Base-by-base conservation (phyloP, 1,140 invertebrate species). In the Bombyx mandarina region DNA sequence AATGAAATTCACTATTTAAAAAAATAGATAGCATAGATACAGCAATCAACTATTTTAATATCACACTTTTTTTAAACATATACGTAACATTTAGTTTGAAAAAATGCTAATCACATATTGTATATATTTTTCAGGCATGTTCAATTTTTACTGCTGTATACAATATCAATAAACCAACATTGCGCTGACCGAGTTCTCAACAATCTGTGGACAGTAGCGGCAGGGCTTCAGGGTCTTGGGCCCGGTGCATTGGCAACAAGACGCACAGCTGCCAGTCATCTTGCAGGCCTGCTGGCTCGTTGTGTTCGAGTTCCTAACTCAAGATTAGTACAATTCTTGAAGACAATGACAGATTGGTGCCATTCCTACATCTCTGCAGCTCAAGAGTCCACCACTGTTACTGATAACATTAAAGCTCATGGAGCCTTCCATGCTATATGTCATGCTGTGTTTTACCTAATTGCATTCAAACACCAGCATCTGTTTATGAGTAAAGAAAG, bases 361-460 rank as follows among this genome's bases (percentile, higher is more conserved):
- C 86, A 89, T 50, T 72, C 79, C 0, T 89, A 89, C 52, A 79
- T 89, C n/a, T 79, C 79, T 2, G 85, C 88, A 0, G 77, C 79
- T 8, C 82, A 86, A 18, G 84, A 89, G 56, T 73, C 83, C 0
- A 77, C 79, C 0, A 58, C 76, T 7, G 69, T 74, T 0, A 69
- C 62, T 46, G 79, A 85, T 52, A 85, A 80, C 43, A 72, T 71
- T 0, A 91, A 92, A 74, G 89, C 92, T 4, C 96, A 99, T 79
- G 89, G 90, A 43, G 92, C 97, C 1, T 99, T 98, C 84, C 97
- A 97, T 79, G 91, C 93, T 10, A 91, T 97, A 8, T 97, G 96
- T 73, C 96, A 98, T 86, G 92, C 94, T 0, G 88, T 98, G 43
- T 98, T 99, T 79, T 97, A 98, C 85, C 88, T 97, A 3, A 92